Base-by-base conservation (phyloP, 1,140 invertebrate genomes). In the Choristoneura fumiferana region DNA sequence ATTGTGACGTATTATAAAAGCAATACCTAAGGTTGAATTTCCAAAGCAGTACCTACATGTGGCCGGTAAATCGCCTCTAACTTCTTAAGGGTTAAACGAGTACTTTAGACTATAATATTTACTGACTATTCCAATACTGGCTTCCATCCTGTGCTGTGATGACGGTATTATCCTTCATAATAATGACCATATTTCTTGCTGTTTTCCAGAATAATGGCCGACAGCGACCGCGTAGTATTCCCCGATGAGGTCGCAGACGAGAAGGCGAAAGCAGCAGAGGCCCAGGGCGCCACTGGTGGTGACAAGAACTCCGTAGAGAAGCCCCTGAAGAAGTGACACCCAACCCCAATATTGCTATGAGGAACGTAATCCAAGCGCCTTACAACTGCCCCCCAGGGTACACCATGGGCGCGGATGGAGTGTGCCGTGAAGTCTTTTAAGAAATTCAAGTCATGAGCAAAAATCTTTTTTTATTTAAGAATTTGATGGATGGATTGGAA, bases 381-480 rank as follows among this genome's bases (percentile, higher is more conserved):
- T 8, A 60, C n/a, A 87, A 89, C 49, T 89, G 86, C 33, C 81
- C 81, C 0, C 43, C 62, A 0, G 87, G 85, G 0, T 67, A 72
- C 18, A 15, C 71, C 38, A 75, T 73, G 63, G 82, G 73, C 0
- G 59, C 73, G 0, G 70, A 84, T 54, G 87, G 87, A 4, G 70
- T 81, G 1, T 89, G 87, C 55, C 69, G 84, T 1, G 73, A 84
- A 59, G 71, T 82, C 4, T 83, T 84, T 35, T 62, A 80, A 78
- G 22, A 29, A 29, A 29, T 29, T 29, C 22, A 6, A 29, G 6
- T 2, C 22, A 29, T n/a, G n/a, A 29, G 22, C 22, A 29, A 6
- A 29, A 29, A 22, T 17, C 10, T 40, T 33, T 39, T 12, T 5
- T 35, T n/a, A n/a, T 38, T 58, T 57, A 38, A n/a, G 15, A 45